Conservation (phyloP, 2,113 vertebrate species). For the Rhadina sibilatrix region DNA sequence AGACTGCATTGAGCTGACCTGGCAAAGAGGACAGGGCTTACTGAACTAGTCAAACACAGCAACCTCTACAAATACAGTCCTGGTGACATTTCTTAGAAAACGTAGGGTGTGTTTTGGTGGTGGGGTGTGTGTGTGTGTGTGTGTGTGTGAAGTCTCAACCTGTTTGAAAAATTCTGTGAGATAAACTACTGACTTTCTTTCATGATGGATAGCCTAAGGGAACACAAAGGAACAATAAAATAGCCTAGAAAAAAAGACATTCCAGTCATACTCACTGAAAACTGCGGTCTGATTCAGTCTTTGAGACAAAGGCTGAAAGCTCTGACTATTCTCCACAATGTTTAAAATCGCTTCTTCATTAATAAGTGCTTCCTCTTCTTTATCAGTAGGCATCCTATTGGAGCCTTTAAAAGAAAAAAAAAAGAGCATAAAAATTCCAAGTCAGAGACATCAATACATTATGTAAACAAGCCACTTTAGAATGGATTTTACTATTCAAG, state of each 20-base stretch:
- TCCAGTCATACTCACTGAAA: conserved; percentile 78
- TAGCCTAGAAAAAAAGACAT: background rate
- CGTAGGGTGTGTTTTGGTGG: background rate
- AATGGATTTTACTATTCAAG: background rate
- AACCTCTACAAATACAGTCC: background rate
- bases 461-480: background rate
- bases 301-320: conserved; percentile 87
- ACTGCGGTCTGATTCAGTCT: conserved; percentile 81
- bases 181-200: background rate
- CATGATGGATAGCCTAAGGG: background rate
- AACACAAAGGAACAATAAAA: background rate
- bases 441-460: background rate
- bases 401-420: conserved; percentile 68
- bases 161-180: background rate
- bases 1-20: background rate
- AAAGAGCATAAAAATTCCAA: background rate
- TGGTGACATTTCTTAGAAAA: background rate
- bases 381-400: conserved; percentile 41
- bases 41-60: background rate
- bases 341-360: conserved; percentile 96
- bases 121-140: no score
- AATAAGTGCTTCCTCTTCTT: conserved; percentile 85
- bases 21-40: background rate
- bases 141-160: background rate
- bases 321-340: conserved; percentile 93